Conservation (phyloP, 2,888 invertebrate species). For the Junonia oenone region DNA sequence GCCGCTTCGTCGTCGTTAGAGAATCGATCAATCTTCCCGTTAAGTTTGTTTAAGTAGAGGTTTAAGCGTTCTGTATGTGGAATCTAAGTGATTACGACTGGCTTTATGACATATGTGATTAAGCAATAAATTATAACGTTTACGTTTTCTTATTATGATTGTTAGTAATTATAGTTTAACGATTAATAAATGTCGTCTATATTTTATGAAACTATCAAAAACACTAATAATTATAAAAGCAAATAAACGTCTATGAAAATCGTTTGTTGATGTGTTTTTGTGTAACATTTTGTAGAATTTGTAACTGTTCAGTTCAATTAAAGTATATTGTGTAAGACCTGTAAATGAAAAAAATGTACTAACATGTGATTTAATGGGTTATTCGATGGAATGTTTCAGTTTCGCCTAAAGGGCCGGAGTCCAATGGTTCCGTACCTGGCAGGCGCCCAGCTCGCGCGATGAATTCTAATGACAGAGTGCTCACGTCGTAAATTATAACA, state of each 20-base stretch:
- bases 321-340: too few relatives aligned
- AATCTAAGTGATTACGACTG: not conserved
- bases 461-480: not conserved
- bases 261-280: not conserved
- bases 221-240: not conserved
- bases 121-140: constrained; percentile 1
- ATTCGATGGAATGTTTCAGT: not conserved
- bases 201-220: not conserved
- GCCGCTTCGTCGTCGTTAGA: not conserved
- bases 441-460: not conserved
- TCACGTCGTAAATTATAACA: not conserved
- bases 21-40: constrained; percentile 2
- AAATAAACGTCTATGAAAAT: not conserved
- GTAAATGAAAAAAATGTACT: too few relatives aligned
- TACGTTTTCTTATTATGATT: not conserved
- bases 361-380: not conserved
- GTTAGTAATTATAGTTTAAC: not conserved
- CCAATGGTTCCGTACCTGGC: not conserved
- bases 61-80: not conserved
- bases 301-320: too few relatives aligned
- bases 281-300: too few relatives aligned
- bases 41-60: not conserved
- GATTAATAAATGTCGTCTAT: not conserved
- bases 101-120: not conserved
- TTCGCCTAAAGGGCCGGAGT: not conserved